Base-by-base conservation (phyloP, 2,113 vertebrate species). In the Corythornis vintsioides region DNA sequence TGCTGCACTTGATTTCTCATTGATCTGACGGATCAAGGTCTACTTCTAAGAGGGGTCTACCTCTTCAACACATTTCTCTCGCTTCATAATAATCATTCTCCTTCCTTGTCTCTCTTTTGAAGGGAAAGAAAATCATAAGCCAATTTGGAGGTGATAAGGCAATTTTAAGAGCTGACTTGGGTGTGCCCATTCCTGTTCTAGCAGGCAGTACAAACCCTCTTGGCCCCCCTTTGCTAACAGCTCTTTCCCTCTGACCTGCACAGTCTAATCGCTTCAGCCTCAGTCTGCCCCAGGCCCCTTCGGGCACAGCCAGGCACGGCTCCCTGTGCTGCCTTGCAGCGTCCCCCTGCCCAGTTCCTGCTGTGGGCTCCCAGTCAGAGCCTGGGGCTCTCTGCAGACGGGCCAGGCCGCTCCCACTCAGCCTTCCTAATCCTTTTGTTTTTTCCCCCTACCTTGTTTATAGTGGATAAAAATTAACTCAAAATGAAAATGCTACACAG, bases 401-500 rank as follows among this genome's bases (percentile, higher is more conserved):
- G 0, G 52, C 56, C 75, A 74, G 33, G 33, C 33, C 0, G 0
- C 72, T 77, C 71, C 47, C 56, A 42, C 67, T 61, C 59, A 64
- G 48, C 48, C 65, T 45, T 72, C 86, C 77, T 78, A 93, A 86
- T 84, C 73, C 83, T 77, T 78, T 81, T 88, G 70, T 69, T 52
- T 86, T 86, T 93, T 61, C 29, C 53, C n/a, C 33, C 20, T 48
- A 74, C 29, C 40, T 78, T 81, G 86, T 88, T 96, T 86, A 78
- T 61, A 72, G 20, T 57, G 65, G 57, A 84, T 53, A 86, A 83
- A 96, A 90, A 86, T 31, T 83, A 91, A 91, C 56, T 56, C 52
- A n/a, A 78, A 92, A 92, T 64, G 53, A 74, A 95, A 91, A 88
- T 40, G 35, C 17, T 59, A 70, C 24, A 45, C 47, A 63, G 52